Evolutionary conservation across 2,797 vertebrate species (phyloP).

Genomic region (Oryzias dopingdopingensis): DNA sequence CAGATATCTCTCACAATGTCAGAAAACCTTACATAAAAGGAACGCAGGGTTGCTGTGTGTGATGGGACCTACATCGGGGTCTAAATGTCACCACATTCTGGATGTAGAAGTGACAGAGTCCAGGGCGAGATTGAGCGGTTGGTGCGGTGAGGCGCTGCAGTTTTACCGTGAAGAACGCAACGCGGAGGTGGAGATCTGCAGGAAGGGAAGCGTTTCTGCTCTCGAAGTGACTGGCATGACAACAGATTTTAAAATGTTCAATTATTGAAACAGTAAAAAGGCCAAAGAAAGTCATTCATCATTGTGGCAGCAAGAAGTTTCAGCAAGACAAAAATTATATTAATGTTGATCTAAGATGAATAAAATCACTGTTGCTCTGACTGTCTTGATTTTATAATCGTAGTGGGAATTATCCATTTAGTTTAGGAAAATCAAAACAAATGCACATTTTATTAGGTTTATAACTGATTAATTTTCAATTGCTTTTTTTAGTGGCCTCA

Average conservation of each 20-base stretch:
- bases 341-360: too few relatives aligned
- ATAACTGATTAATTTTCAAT: too few relatives aligned
- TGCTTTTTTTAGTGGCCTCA: too few relatives aligned
- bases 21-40: constrained; percentile 19
- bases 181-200: constrained; percentile 23
- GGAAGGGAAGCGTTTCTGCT: constrained; percentile 2
- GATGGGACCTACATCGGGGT: constrained; percentile 11
- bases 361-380: too few relatives aligned
- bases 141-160: constrained; percentile 29
- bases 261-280: constrained; percentile 7
- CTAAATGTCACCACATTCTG: constrained; percentile 35
- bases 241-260: neutral
- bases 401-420: too few relatives aligned
- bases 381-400: too few relatives aligned
- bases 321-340: too few relatives aligned
- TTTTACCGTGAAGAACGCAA: constrained; percentile 43
- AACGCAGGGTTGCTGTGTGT: constrained; percentile 14
- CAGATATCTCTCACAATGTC: constrained; percentile 25
- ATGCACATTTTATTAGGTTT: too few relatives aligned
- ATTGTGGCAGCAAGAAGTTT: too few relatives aligned
- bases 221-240: neutral
- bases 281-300: neutral
- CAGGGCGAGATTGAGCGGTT: constrained; percentile 15
- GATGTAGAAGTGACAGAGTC: constrained; percentile 10
- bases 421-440: too few relatives aligned